A percentile compares a stretch with the other conserved stretches of the same genome.
Evolutionary conservation across 2,888 invertebrate species (phyloP).

Genomic region (Melolontha melolontha): DNA sequence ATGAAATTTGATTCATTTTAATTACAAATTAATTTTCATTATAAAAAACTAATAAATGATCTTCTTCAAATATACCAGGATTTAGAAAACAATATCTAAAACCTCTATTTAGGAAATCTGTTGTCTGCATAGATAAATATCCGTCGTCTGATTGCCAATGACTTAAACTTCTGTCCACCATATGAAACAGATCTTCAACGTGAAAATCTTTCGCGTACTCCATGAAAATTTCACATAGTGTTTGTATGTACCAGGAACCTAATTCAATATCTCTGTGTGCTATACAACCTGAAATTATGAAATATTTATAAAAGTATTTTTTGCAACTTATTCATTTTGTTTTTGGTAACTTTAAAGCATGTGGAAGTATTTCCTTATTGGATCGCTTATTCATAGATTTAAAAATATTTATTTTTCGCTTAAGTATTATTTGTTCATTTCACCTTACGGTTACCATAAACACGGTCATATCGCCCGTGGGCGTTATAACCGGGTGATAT

Average conservation of each 20-base stretch:
- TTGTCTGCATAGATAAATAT: constrained; percentile 69
- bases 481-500: no score
- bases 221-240: constrained; percentile 74
- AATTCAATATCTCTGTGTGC: constrained; percentile 70
- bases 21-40: no score
- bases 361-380: no score
- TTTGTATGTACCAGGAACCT: constrained; percentile 79
- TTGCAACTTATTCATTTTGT: no score
- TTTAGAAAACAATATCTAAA: constrained; percentile 74
- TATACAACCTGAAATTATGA: constrained; percentile 65
- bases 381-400: no score
- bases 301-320: background rate
- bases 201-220: constrained; percentile 72
- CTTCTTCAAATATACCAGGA: constrained; percentile 69
- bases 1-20: no score
- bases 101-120: constrained; percentile 70
- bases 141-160: constrained; percentile 57
- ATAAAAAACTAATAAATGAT: constrained; percentile 42
- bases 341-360: no score
- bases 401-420: no score
- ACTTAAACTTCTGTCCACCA: constrained; percentile 69
- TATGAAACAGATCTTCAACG: constrained; percentile 73
- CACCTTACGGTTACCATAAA: no score
- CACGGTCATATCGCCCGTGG: no score
- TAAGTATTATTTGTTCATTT: no score